Evolutionary conservation across 2,797 vertebrate genomes (phyloP), one percentile per base, ranked within the genome.

Genomic region (Ceryle rudis): DNA sequence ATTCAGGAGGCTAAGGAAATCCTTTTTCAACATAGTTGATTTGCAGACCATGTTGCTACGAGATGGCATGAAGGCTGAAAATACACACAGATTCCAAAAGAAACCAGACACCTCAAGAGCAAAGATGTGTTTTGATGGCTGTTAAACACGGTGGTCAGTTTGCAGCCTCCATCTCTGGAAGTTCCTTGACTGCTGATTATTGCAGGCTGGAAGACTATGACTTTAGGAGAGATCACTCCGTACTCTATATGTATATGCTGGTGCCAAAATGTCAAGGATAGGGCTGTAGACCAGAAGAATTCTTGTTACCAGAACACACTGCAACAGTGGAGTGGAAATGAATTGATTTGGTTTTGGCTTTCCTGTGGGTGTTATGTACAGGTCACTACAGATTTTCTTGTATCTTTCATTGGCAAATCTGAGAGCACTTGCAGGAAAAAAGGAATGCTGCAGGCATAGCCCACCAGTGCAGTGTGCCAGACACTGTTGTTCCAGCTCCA

Each of bases 21-120:
- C 52, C 75, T 90, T 91, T 96, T 95, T 95, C 85, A 94, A 88
- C 85, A 82, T 55, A 47, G 60, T 31, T 90, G 79, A 88, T 94
- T 94, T 93, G 90, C 79, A 88, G 88, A 91, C 82, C 64, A 22
- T 60, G 88, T 95, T 96, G 92, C 96, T 96, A 94, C 0, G 52
- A 94, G 93, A 93, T 96, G 75, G 42, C 90, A 88, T 83, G 88
- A 74, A 80, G 85, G 72, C 92, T 90, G 92, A 96, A 96, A 96
- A 91, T 55, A 95, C 25, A 95, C 71, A 88, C 64, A 66, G 88
- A 95, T 94, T 94, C 88, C 88, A 64, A 77, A 73, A 90, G 90
- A 82, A 95, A 96, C 55, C 72, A 85, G 96, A 95, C 72, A 90
- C 82, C 82, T 91, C 82, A 35, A 72, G 82, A 39, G 55, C 64